Conservation (phyloP, 2,113 vertebrate genomes). For the Etheostoma cragini region DNA sequence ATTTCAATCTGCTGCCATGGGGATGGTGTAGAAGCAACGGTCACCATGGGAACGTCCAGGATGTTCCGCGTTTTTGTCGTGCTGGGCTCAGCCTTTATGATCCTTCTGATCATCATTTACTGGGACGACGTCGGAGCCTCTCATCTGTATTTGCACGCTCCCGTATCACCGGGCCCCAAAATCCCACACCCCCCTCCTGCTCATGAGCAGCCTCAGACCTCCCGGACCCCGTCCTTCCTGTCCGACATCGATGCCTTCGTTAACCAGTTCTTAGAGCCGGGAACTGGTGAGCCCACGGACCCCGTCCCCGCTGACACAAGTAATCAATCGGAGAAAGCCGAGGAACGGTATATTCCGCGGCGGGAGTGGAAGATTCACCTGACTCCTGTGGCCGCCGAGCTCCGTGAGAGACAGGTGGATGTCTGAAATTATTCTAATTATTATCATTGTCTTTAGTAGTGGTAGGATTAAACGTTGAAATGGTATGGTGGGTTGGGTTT, state of each 20-base stretch:
- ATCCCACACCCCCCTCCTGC: conserved; percentile 72
- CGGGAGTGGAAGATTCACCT: conserved; percentile 92
- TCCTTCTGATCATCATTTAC: conserved; percentile 96
- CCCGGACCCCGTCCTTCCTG: conserved; percentile 73
- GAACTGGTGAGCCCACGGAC: conserved; percentile 85
- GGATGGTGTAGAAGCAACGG: conserved; percentile 44
- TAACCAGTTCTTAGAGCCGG: conserved; percentile 86
- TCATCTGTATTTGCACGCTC: conserved; percentile 89
- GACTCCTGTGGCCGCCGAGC: conserved; percentile 83
- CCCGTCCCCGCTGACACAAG: conserved; percentile 62
- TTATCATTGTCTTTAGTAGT: background rate
- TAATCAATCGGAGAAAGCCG: conserved; percentile 82
- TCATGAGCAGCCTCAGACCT: conserved; percentile 67
- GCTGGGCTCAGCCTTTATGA: conserved; percentile 92
- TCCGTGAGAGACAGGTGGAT: conserved; percentile 78
- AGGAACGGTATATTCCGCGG: conserved; percentile 89
- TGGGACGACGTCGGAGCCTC: conserved; percentile 94
- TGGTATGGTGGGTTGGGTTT: background rate
- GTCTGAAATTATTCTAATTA: background rate
- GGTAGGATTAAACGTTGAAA: background rate
- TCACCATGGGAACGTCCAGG: conserved; percentile 92
- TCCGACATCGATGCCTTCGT: conserved; percentile 90
- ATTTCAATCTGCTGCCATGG: conserved; percentile 66
- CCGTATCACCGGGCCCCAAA: conserved; percentile 87
- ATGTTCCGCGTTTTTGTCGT: conserved; percentile 92